Evolutionary conservation across 2,797 vertebrate species (phyloP).

Genomic region (Meriones psammophilus): DNA sequence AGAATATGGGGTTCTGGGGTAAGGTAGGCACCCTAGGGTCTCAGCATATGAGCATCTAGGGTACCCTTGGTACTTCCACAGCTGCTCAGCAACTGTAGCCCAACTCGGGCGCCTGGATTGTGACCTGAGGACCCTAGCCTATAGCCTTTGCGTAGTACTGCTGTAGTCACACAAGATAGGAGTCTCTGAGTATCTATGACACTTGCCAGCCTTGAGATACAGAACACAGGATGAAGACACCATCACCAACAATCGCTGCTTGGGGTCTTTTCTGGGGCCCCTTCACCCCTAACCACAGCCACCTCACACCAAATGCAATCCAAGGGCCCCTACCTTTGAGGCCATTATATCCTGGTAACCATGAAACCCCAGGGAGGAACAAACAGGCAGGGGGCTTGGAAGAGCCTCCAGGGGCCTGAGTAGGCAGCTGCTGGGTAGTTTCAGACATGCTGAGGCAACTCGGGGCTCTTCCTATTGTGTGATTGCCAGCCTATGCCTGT

Average conservation of each 20-base stretch:
- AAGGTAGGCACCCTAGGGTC: not conserved
- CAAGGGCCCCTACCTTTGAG: not conserved
- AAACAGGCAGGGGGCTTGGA: not conserved
- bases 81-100: not conserved
- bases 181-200: not conserved
- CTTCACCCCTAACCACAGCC: not conserved
- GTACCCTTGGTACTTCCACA: not conserved
- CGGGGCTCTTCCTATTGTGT: accelerated
- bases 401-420: not conserved
- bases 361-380: not conserved
- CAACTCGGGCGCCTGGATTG: not conserved
- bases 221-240: not conserved
- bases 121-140: not conserved
- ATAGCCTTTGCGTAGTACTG: not conserved
- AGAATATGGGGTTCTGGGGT: too few species aligned
- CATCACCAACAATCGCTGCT: too few species aligned
- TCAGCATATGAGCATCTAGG: too few species aligned
- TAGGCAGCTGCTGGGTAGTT: too few species aligned
- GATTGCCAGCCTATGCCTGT: not conserved
- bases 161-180: not conserved
- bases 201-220: not conserved
- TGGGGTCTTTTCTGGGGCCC: not conserved
- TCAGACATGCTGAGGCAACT: not conserved
- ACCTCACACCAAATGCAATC: not conserved
- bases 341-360: not conserved